Base-by-base conservation (phyloP, 1,140 invertebrate genomes). In the Chironomus striatipennis region DNA sequence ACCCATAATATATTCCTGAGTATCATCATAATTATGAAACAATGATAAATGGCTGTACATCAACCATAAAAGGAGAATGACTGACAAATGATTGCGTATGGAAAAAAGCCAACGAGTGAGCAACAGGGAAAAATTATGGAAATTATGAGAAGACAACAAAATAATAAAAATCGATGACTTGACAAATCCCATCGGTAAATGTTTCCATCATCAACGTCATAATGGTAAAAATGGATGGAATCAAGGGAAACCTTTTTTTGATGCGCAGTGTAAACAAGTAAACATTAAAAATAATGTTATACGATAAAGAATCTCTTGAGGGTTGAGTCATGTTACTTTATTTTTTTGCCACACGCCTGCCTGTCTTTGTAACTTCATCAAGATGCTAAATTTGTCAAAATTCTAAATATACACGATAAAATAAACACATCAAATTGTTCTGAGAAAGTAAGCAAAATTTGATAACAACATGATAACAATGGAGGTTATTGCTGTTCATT, bases 231-330 rank as follows among this genome's bases (percentile, higher is more conserved):
- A 57, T 57, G 47, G 47, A 12, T 57, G 43, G 17, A 70, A 70
- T 18, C 8, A 70, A 70, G 65, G 17, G 18, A 70, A 70, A 70
- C 24, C 24, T 34, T 34, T 34, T n/a, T 18, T 70, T 70, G 20
- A 70, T 70, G 65, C 65, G 17, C n/a, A 20, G 18, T 20, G 65
- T 70, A 70, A 70, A 70, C 65, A 70, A 70, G 65, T 70, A 18
- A 70, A 70, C 65, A 70, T 70, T 21, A 70, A 20, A 70, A 70
- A 70, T 70, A 70, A 70, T 10, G 20, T 70, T 17, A 70, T n/a
- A 21, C 65, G 17, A 18, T 18, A 20, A 17, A 20, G 65, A 57
- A 57, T 57, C 47, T 12, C n/a, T 10, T n/a, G 47, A 18, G 17
- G 18, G 65, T 70, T 70, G 20, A 20, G 9, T 18, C 18, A 70